These are phyloP conservation scores for Rhorus exstirpatorius DNA, from an alignment of 2,888 invertebrate species.

Conservation along the genomic window DNA sequence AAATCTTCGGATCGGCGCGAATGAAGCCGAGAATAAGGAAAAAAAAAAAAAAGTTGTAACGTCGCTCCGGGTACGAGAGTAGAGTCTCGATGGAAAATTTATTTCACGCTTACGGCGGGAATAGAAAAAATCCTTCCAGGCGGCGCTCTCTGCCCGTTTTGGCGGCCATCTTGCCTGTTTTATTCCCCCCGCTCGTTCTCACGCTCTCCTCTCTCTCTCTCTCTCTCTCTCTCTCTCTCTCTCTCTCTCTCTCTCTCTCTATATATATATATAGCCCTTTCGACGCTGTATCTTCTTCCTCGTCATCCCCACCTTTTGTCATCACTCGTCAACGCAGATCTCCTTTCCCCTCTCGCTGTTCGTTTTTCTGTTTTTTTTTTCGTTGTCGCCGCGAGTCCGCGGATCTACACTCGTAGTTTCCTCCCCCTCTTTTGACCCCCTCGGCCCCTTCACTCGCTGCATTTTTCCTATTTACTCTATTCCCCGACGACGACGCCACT, in stretches of 20 bases:
- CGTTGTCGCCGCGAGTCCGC: slow-evolving; percentile 64
- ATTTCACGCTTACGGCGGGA: slow-evolving; percentile 76
- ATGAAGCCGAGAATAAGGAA: not conserved
- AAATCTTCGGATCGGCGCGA: not conserved
- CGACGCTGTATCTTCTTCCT: slow-evolving; percentile 68
- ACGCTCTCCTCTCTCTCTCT: no score
- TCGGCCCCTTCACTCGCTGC: slow-evolving; percentile 57
- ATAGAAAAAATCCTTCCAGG: slow-evolving; percentile 82
- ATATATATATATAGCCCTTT: no score
- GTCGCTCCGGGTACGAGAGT: slow-evolving; percentile 39
- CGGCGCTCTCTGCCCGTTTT: slow-evolving; percentile 81
- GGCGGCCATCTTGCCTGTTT: slow-evolving; percentile 81
- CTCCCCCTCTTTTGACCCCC: slow-evolving; percentile 53
- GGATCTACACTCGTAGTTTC: slow-evolving; percentile 51
- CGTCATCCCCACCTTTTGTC: slow-evolving; percentile 43
- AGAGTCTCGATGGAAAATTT: slow-evolving; percentile 70
- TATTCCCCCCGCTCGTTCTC: no score
- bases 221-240: slow-evolving; percentile 32
- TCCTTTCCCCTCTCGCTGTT: slow-evolving; percentile 57
- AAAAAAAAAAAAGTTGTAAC: slow-evolving; percentile 19
- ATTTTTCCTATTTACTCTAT: slow-evolving; percentile 60
- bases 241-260: slow-evolving; percentile 17
- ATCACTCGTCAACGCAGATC: slow-evolving; percentile 41
- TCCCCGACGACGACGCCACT: slow-evolving; percentile 54
- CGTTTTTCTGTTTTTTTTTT: slow-evolving; percentile 55